Evolutionary conservation across 2,113 vertebrate species (phyloP).

Genomic region (Oryzias melastigma): DNA sequence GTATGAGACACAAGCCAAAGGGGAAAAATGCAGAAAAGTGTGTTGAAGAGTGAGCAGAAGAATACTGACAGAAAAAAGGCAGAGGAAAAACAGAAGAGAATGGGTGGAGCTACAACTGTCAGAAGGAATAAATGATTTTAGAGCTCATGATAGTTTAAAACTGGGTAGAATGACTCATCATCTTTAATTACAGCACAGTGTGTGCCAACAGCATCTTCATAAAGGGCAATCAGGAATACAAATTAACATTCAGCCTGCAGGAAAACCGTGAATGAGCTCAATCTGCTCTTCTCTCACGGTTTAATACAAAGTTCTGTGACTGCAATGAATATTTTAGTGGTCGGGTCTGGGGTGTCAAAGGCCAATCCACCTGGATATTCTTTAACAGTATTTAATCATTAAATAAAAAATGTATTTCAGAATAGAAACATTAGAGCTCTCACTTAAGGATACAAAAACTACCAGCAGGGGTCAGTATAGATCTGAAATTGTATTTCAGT

Average conservation of each 20-base stretch:
- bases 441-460: not conserved
- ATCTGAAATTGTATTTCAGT: slow-evolving; percentile 1
- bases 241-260: slow-evolving; percentile 48
- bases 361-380: not conserved
- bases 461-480: slow-evolving; percentile 62
- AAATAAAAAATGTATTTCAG: not conserved
- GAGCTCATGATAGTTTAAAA: slow-evolving; percentile 34
- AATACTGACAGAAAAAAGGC: not conserved
- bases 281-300: slow-evolving; percentile 26
- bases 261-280: slow-evolving; percentile 28
- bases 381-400: slow-evolving; percentile 2
- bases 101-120: not conserved
- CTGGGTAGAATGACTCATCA: slow-evolving; percentile 42
- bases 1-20: not conserved
- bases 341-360: not conserved
- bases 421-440: not conserved
- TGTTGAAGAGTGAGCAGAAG: not conserved
- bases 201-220: slow-evolving; percentile 39
- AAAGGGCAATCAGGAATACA: slow-evolving; percentile 38
- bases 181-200: slow-evolving; percentile 49
- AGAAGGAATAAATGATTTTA: slow-evolving; percentile 8
- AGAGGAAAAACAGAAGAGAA: not conserved
- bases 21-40: not conserved
- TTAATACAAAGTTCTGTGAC: not conserved
- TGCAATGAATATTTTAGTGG: slow-evolving; percentile 15